Base-by-base conservation (phyloP, 1,140 invertebrate genomes). In the Holotrichia oblita region DNA sequence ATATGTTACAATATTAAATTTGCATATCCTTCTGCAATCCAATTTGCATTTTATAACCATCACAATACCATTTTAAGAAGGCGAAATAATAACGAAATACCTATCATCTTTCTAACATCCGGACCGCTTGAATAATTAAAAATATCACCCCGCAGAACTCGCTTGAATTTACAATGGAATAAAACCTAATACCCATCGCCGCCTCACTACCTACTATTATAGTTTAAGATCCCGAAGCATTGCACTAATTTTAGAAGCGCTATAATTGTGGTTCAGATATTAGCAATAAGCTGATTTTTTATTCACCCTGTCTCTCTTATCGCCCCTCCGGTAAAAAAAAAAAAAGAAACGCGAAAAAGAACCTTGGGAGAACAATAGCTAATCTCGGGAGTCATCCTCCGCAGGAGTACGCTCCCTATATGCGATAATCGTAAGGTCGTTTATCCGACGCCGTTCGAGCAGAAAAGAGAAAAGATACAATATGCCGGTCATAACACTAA, bases 261-360 rank as follows among this genome's bases (percentile, higher is more conserved):
- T 44, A 74, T 74, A 74, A 74, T 74, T 74, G 73, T 74, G 73
- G 73, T 44, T 74, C 73, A 74, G 73, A 74, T 87, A 86, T 86
- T 86, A 86, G 86, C 84, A 87, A 85, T 86, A 86, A 86, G 86
- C 86, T 86, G 85, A 87, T 87, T 87, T 87, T 87, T 87, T 87
- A 87, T 87, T 87, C 86, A 87, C 86, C 85, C 85, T 81, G 82
- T 80, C 81, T 84, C 83, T 84, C 83, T 84, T 86, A 85, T 86
- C 84, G 83, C 83, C 81, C 84, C 55, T 75, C 78, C 74, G 76
- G 27, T 59, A 82, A 83, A 69, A 69, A 69, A 20, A 69, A 72
- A 82, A 83, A 69, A 69, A 69, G 61, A 69, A 69, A 69, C 22
- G 27, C 22, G 61, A 34, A 69, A 69, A 69, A 34, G 61, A 69